Base-by-base conservation (phyloP, 1,140 invertebrate species). In the Brachionus koreanus region DNA sequence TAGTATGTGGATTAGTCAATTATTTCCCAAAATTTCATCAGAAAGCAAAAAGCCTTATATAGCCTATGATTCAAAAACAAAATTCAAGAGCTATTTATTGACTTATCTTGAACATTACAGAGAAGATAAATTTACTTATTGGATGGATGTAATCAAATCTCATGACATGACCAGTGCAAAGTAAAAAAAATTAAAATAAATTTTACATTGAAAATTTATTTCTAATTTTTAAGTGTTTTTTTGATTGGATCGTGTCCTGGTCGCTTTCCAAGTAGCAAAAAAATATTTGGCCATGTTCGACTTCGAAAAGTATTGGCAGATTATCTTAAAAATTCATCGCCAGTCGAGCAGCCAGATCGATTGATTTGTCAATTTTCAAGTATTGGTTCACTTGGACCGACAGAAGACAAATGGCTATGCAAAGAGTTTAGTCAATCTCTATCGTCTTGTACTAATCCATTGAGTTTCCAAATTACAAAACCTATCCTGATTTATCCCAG, bases 331-430 rank as follows among this genome's bases (percentile, higher is more conserved):
- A 87, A 88, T 35, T 87, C 86, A 67, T 82, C 83, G 16, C 72
- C 79, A 12, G 69, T 83, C 13, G 42, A 72, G 10, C 83, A 87
- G 5, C 84, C 84, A 57, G 85, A 89, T n/a, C 90, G 90, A 19
- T 86, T 94, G 5, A 87, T 96, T 35, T 92, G 92, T 13, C 95
- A 97, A 88, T 93, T 94, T 84, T 96, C 94, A 12, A 96, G 94
- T 84, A 93, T 98, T 82, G 95, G 96, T 5, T 93, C 92, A 39
- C 90, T 95, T 43, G 95, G 95, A 7, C 87, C 91, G 4, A 91
- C 88, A 83, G 90, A 91, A 37, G 90, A 91, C n/a, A 87, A 90
- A 12, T 95, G 93, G 93, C 85, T 95, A 9, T 87, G 88, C 52
- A 89, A 90, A 33, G 91, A 93, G 83, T 91, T 93, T 83, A 37